These are phyloP conservation scores for Prietella phreatophila DNA, from an alignment of 2,113 vertebrate species.

Conservation along the genomic window DNA sequence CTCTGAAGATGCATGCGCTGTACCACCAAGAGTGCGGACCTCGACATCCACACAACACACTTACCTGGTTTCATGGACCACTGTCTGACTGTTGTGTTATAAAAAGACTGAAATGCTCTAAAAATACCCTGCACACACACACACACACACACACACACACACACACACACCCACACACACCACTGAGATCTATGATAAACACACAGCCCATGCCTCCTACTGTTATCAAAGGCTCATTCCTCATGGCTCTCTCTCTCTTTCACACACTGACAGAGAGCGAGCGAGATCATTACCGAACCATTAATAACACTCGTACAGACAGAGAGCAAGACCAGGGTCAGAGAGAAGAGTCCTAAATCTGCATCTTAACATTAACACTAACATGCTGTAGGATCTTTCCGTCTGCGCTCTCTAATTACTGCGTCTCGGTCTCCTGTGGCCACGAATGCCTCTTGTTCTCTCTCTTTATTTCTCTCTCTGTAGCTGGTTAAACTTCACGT, in stretches of 20 bases:
- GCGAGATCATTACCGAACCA: not conserved
- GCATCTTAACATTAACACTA: not conserved
- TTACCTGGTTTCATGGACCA: not conserved
- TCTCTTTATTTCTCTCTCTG: constrained; percentile 3
- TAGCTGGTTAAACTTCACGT: constrained; percentile 30
- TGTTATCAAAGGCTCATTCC: constrained; percentile 24
- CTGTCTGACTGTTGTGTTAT: constrained; percentile 21
- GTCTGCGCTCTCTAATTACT: constrained; percentile 1
- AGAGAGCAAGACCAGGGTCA: constrained; percentile 1
- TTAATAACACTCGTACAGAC: not conserved
- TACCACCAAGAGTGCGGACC: not conserved
- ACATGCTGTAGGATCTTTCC: not conserved
- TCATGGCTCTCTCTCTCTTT: not conserved
- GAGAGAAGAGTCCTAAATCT: not conserved
- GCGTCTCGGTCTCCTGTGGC: not conserved
- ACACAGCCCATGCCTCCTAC: constrained; percentile 19
- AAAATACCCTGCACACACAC: constrained; percentile 17
- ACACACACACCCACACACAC: constrained; percentile 7
- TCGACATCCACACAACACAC: not conserved
- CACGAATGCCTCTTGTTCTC: not conserved
- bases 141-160: constrained; percentile 5
- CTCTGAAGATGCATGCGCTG: not conserved
- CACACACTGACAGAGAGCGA: not conserved
- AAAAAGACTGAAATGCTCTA: constrained; percentile 38
- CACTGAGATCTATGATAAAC: constrained; percentile 27